Percentiles rank a stretch among this genome's conserved stretches.
Conservation (phyloP, 2,113 vertebrate species). For the Himantopus leucocephalus region DNA sequence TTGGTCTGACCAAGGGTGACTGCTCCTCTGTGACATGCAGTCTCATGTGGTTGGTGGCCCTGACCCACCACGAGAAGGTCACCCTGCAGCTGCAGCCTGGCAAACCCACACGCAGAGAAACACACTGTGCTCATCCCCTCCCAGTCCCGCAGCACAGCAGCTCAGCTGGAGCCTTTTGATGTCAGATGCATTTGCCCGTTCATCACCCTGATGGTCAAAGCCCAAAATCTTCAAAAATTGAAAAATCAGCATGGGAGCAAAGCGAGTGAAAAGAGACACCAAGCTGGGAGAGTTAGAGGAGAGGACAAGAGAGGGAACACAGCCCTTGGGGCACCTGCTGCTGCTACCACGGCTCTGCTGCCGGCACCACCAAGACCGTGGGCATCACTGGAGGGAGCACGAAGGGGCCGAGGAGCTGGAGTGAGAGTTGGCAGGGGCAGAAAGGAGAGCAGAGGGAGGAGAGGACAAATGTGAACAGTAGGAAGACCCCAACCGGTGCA, state of each 20-base stretch:
- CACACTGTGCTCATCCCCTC: neutral
- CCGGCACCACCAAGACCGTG: neutral
- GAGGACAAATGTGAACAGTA: neutral
- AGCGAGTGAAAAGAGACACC: neutral
- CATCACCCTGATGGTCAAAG: neutral
- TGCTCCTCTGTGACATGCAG: fast-evolving
- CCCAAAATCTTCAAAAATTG: neutral
- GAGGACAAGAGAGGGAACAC: neutral
- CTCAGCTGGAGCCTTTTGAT: neutral
- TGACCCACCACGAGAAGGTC: neutral
- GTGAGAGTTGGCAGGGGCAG: neutral
- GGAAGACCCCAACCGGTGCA: neutral
- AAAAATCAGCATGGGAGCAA: neutral
- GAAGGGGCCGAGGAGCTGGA: neutral
- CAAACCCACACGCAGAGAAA: neutral
- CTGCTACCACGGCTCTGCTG: neutral
- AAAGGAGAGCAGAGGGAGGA: neutral
- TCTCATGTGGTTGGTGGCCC: fast-evolving
- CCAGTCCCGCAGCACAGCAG: fast-evolving
- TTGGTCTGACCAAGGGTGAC: neutral
- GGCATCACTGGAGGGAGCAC: neutral
- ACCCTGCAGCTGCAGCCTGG: neutral
- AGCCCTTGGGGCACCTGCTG: neutral
- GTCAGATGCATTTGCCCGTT: neutral
- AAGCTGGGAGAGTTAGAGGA: neutral